Percentiles rank a stretch among this genome's conserved stretches.
phyloP scores from a whole-genome alignment of 1,140 invertebrate genomes.

The Macrotrachela quadricornifera region DNA sequence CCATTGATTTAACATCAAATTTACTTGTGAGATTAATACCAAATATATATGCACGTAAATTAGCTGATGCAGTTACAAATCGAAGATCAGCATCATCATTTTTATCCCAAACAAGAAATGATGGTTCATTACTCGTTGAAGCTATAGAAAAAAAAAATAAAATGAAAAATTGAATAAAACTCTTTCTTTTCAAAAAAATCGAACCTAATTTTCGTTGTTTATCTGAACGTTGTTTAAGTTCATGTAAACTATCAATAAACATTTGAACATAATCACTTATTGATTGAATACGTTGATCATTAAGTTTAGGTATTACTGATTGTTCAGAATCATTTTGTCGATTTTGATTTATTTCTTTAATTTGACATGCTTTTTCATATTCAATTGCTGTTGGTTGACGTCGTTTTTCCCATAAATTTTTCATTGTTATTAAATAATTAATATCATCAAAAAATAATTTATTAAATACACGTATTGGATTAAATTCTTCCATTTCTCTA shows the following conservation, averaged over 20 bases:
- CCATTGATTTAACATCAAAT: constrained; percentile 96
- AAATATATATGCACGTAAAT: constrained; percentile 75
- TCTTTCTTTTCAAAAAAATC: neutral
- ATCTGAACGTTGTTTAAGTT: too few species aligned
- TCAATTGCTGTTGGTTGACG: constrained; percentile 49
- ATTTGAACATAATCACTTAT: constrained; percentile 31
- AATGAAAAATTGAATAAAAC: too few species aligned
- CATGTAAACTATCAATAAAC: too few species aligned
- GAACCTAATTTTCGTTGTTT: neutral
- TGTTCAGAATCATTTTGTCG: neutral
- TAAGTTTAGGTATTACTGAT: constrained; percentile 8
- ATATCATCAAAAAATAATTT: constrained; percentile 83
- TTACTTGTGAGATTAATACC: constrained; percentile 60
- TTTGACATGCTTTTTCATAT: neutral
- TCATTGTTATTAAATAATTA: constrained; percentile 75
- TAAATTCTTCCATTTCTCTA: constrained; percentile 55
- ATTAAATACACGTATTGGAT: constrained; percentile 42
- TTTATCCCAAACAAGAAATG: constrained; percentile 63
- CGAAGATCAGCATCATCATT: constrained; percentile 81
- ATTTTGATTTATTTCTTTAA: neutral
- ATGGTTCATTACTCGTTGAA: too few species aligned
- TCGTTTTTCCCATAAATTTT: constrained; percentile 71
- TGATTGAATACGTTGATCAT: constrained; percentile 60
- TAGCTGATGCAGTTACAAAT: constrained; percentile 82
- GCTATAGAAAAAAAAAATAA: too few species aligned